These are phyloP conservation scores for Drosophila acutilabella DNA, from an alignment of 2,888 invertebrate species.

Conservation along the genomic window DNA sequence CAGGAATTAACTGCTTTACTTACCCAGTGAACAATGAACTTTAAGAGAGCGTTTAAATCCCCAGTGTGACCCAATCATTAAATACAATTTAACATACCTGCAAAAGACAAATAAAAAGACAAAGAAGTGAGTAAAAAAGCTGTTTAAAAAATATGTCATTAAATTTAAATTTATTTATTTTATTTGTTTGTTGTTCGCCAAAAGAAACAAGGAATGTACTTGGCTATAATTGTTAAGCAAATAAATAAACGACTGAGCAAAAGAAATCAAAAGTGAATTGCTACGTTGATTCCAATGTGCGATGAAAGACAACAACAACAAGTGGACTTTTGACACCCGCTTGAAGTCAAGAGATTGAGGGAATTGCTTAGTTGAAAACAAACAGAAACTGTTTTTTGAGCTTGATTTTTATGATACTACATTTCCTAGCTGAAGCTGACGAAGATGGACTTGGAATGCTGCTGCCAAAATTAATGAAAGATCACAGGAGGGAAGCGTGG, in stretches of 20 bases:
- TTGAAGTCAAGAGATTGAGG: constrained; percentile 18
- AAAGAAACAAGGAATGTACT: constrained; percentile 52
- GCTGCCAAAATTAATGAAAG: constrained; percentile 30
- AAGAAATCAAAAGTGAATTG: constrained; percentile 50
- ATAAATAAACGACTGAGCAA: constrained; percentile 47
- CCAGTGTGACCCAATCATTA: constrained; percentile 4
- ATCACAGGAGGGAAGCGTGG: neutral
- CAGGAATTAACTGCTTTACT: constrained; percentile 9
- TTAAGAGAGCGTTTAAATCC: neutral
- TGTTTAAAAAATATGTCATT: constrained; percentile 53
- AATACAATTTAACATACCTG: constrained; percentile 51
- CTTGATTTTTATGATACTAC: constrained; percentile 24
- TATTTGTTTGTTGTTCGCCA: constrained; percentile 13
- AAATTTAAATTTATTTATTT: constrained; percentile 41
- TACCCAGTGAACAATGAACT: constrained; percentile 21
- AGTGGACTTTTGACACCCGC: constrained; percentile 59
- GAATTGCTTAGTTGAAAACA: constrained; percentile 45
- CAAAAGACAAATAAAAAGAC: constrained; percentile 32
- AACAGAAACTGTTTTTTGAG: constrained; percentile 42
- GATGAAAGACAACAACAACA: constrained; percentile 26
- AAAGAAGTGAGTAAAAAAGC: constrained; percentile 17
- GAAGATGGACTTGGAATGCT: constrained; percentile 32
- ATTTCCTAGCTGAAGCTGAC: constrained; percentile 11
- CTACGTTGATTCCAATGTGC: constrained; percentile 39
- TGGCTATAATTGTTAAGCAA: constrained; percentile 61